These are phyloP conservation scores for Ganaspis sp. DNA, from an alignment of 1,140 invertebrate species.

Conservation along the genomic window DNA sequence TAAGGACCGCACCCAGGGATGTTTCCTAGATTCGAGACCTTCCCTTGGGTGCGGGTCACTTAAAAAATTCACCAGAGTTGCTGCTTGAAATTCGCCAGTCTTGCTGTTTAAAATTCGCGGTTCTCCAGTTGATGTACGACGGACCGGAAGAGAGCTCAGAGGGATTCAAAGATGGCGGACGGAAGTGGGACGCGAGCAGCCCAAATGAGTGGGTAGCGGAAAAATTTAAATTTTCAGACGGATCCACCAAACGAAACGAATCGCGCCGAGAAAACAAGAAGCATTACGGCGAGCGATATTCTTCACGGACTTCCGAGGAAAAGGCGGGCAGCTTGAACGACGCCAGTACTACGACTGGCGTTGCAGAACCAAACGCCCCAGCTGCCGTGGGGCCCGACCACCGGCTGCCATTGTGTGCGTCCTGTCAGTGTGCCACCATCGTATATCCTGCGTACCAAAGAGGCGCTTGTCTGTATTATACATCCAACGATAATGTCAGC, in stretches of 20 bases:
- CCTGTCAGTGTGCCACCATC: constrained; percentile 51
- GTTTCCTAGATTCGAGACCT: neutral
- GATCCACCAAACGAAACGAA: constrained; percentile 30
- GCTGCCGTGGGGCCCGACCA: constrained; percentile 65
- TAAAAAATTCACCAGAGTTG: neutral
- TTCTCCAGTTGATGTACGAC: neutral
- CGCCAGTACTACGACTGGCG: constrained; percentile 71
- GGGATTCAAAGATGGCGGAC: constrained; percentile 31
- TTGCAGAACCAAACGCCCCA: constrained; percentile 59
- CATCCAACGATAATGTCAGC: constrained; percentile 19
- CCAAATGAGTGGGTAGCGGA: constrained; percentile 19
- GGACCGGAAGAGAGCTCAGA: neutral
- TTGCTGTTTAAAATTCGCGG: neutral
- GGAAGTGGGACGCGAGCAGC: neutral
- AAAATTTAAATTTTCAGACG: neutral
- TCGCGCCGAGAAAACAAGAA: constrained; percentile 33
- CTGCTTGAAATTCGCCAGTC: neutral
- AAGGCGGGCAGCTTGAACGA: constrained; percentile 68
- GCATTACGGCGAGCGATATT: constrained; percentile 37
- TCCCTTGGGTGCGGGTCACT: neutral
- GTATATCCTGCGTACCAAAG: constrained; percentile 41
- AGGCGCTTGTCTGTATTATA: constrained; percentile 35
- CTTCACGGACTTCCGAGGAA: constrained; percentile 50
- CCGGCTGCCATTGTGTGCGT: constrained; percentile 54
- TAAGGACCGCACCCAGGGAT: neutral